Base-by-base conservation (phyloP, 2,113 vertebrate genomes). In the Muscicapa adusta region DNA sequence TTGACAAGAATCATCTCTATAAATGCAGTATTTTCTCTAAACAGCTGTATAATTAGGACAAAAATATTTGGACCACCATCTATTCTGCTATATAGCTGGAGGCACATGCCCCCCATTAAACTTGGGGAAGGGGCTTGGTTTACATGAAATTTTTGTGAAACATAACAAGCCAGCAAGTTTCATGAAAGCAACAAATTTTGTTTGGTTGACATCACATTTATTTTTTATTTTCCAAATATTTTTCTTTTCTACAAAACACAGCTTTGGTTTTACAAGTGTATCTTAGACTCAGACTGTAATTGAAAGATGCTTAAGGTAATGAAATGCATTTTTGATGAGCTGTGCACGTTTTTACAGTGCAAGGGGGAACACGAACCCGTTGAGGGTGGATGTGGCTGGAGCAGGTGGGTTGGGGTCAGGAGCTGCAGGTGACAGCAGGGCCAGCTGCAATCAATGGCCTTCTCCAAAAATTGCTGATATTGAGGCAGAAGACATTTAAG, bases 281-380 rank as follows among this genome's bases (percentile, higher is more conserved):
- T 75, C 12, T 78, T 25, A 40, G 29, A 29, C 45, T 31, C 50
- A 65, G 73, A 25, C 28, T 42, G 8, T 63, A 66, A 60, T 5
- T 62, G 15, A n/a, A 17, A 85, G 36, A 9, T 8, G 36, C 15
- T n/a, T 60, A 76, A 88, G 31, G 8, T 33, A 40, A 60, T 38
- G 6, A 85, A 91, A 65, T 36, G 6, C 8, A 31, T 68, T 45
- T 80, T 88, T 67, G 57, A 34, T 40, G 77, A 82, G 60, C 50
- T 73, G 48, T 31, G 14, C 6, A 2, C 3, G 4, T 58, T 58
- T 88, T 50, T 18, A 5, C 0, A 3, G 43, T 29, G 42, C 31
- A 29, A 36, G 8, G 33, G 28, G 57, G 18, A 74, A 8, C 28
- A 16, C 0, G 3, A 51, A 36, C 48, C 40, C 0, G 0, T 15